Percentiles rank a stretch among this genome's conserved stretches.
Evolutionary conservation across 1,140 invertebrate species (phyloP).

Genomic region (Drosophila eugracilis): DNA sequence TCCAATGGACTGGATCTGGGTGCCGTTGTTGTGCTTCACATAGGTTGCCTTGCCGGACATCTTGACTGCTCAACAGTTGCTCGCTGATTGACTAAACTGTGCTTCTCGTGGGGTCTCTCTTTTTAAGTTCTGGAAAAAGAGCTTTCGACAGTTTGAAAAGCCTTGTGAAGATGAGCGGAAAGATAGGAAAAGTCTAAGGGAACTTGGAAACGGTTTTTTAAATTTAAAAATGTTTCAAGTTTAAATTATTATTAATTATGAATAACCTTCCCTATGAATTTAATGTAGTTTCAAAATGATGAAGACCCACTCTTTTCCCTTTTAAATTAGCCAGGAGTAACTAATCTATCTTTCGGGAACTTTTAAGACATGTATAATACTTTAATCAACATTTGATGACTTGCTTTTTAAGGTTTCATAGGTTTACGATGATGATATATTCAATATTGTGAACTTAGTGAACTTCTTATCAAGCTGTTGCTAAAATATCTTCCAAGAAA

Average conservation of each 20-base stretch:
- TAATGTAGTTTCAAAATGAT: too few species aligned
- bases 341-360: too few species aligned
- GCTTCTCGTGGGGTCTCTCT: constrained; percentile 5
- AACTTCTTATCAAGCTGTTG: neutral
- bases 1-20: constrained; percentile 89
- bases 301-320: too few species aligned
- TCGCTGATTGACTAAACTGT: constrained; percentile 7
- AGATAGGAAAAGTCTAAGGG: neutral
- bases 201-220: constrained; percentile 3
- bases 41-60: constrained; percentile 73
- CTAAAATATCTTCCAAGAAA: neutral
- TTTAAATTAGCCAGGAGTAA: too few species aligned
- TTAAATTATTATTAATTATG: too few species aligned
- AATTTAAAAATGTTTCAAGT: neutral
- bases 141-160: constrained; percentile 40
- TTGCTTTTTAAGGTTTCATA: too few species aligned
- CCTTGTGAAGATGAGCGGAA: neutral
- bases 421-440: too few species aligned
- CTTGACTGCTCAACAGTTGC: constrained; percentile 50
- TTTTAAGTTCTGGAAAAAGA: constrained; percentile 32
- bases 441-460: neutral
- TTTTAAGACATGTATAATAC: neutral
- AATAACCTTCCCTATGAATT: too few species aligned
- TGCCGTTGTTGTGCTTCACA: constrained; percentile 87
- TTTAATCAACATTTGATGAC: too few species aligned